phyloP scores from a whole-genome alignment of 37 sponge, comb jelly and placozoan species.

The Ianthella basta region DNA sequence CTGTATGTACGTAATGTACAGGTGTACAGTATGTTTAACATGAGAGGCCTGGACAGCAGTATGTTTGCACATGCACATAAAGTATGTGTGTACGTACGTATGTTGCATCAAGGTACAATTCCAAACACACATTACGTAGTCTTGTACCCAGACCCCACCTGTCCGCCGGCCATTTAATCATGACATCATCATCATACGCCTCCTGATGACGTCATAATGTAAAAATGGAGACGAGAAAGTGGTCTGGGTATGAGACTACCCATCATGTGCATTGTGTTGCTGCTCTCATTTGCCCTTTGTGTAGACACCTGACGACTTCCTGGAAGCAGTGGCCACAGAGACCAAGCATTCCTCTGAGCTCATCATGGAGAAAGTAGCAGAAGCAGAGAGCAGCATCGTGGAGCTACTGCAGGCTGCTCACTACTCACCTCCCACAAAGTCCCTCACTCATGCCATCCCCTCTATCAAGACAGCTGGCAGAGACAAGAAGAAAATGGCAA shows the following conservation, averaged over 20 bases:
- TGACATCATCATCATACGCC: too few relatives aligned
- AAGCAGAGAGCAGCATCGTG: neutral
- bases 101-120: too few relatives aligned
- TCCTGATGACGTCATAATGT: too few relatives aligned
- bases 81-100: neutral
- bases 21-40: too few relatives aligned
- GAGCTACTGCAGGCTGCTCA: neutral
- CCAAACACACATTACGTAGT: too few relatives aligned
- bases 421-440: neutral
- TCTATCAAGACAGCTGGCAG: neutral
- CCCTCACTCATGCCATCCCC: neutral
- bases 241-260: too few relatives aligned
- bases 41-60: too few relatives aligned
- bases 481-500: neutral
- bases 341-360: neutral
- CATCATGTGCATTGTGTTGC: too few relatives aligned
- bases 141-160: too few relatives aligned
- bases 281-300: neutral
- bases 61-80: neutral
- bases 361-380: neutral
- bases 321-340: neutral
- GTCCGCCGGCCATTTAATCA: too few relatives aligned
- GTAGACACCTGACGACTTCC: constrained; percentile 1
- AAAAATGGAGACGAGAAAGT: too few relatives aligned
- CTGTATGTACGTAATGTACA: neutral